phyloP scores from a whole-genome alignment of 2,888 invertebrate species.

The Brachypalpus laphriformis region DNA sequence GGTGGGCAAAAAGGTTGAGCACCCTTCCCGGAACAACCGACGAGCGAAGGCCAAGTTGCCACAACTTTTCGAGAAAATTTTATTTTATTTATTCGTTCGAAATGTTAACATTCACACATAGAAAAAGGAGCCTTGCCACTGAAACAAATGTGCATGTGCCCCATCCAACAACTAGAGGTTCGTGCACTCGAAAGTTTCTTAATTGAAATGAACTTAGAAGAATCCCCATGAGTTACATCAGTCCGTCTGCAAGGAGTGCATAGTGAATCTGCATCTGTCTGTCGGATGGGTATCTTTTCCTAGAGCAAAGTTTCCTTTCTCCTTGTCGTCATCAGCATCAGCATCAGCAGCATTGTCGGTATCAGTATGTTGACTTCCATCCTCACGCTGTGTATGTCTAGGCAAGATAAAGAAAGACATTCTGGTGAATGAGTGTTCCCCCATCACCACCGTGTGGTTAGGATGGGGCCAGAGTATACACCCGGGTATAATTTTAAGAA shows the following conservation, averaged over 20 bases:
- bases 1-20: background rate
- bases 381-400: background rate
- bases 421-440: background rate
- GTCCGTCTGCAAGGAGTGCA: slow-evolving; percentile 27
- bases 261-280: slow-evolving; percentile 45
- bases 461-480: background rate
- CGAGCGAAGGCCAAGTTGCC: slow-evolving; percentile 55
- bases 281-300: slow-evolving; percentile 41
- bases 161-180: slow-evolving; percentile 1
- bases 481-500: background rate
- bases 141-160: slow-evolving; percentile 26
- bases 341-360: slow-evolving; percentile 35
- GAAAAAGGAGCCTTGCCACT: slow-evolving; percentile 31
- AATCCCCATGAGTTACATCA: slow-evolving; percentile 60
- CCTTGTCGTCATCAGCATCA: slow-evolving; percentile 24
- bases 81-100: slow-evolving; percentile 61
- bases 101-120: slow-evolving; percentile 27
- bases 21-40: no score
- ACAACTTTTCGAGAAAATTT: slow-evolving; percentile 58
- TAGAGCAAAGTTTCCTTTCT: slow-evolving; percentile 15
- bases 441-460: background rate
- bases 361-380: slow-evolving; percentile 45
- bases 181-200: slow-evolving; percentile 69
- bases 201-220: slow-evolving; percentile 72
- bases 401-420: slow-evolving; percentile 15